Base-by-base conservation (phyloP, 35 echinoderm and acorn worm genomes). In the Apostichopus japonicus region DNA sequence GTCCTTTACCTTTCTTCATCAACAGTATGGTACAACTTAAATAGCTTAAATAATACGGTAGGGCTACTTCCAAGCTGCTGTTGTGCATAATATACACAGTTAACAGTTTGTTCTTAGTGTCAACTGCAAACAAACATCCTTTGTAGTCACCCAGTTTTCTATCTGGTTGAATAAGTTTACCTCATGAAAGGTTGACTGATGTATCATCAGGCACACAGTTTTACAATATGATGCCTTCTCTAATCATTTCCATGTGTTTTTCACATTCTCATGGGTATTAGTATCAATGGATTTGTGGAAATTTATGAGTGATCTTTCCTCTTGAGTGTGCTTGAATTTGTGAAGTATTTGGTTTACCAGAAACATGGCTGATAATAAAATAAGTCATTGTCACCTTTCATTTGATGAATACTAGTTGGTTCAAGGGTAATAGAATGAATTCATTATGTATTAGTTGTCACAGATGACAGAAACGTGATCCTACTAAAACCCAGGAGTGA, bases 301-400 rank as follows among this genome's bases (percentile, higher is more conserved):
- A 23, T 75, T 75, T 19, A 75, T 75, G 71, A 75, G 71, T 75
- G 4, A 75, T 75, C 22, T 75, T 75, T 75, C 71, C 71, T 75
- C 71, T 19, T 75, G 71, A 75, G 71, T 24, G 71, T 75, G 71
- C 71, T 75, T 75, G 16, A 19, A 75, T 23, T 75, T 14, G 71
- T 15, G 0, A 23, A 7, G n/a, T 75, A 75, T 75, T n/a, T 75
- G 17, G 6, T 75, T 75, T 23, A 21, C 71, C 71, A 75, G 71
- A 75, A 75, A 75, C 21, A 73, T 21, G 21, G 17, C 71, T 19
- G n/a, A 75, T 19, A 75, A 23, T 75, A 75, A 23, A 75, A 75
- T 19, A 75, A 75, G 71, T n/a, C 71, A 75, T 75, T 75, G 71
- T 75, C 17, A 75, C 22, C 22, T 75, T 75, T 75, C 71, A 75